Base-by-base conservation (phyloP, 2,113 vertebrate species). In the Semnornis frantzii region DNA sequence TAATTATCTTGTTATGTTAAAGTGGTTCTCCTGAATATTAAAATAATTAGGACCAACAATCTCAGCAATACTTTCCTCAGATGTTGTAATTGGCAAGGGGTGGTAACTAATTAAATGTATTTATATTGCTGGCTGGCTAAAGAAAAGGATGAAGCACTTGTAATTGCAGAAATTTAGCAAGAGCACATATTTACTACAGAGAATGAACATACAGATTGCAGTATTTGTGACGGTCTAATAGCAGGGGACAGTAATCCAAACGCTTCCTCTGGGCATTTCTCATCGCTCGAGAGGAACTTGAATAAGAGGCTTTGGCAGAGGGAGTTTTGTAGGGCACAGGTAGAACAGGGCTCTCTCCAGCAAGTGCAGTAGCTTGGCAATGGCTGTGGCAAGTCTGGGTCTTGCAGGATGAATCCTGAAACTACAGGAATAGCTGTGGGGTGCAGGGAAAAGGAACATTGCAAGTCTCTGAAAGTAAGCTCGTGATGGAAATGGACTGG, bases 11-110 rank as follows among this genome's bases (percentile, higher is more conserved):
- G 89, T 94, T 97, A 96, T 89, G 89, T 92, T 95, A 97, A 90
- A 97, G 92, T 96, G 89, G 91, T 94, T 97, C 96, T 97, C 91
- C 94, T 97, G 95, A 97, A 97, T 97, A 96, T 97, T 97, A 97
- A 97, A 96, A 97, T 97, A 97, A 97, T 98, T 97, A 96, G 93
- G 92, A 92, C 95, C 94, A 95, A 96, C 90, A 93, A 95, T 97
- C 93, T 97, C 96, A 82, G 78, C 93, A 90, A 90, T 94, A 92
- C 85, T 94, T 95, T 94, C 84, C 86, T 97, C 96, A 91, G 93
- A 95, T 89, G 87, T 94, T 95, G 76, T 96, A 97, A 97, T 97
- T 96, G 97, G 96, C 94, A 97, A 78, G 87, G 92, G 97, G 96
- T 97, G 97, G 97, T 97, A 95, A 96, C 93, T 97, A 97, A 97